Percentiles rank a stretch among this genome's conserved stretches.
These are phyloP conservation scores for Xestia ashworthii DNA, from an alignment of 2,888 invertebrate genomes.

Conservation along the genomic window DNA sequence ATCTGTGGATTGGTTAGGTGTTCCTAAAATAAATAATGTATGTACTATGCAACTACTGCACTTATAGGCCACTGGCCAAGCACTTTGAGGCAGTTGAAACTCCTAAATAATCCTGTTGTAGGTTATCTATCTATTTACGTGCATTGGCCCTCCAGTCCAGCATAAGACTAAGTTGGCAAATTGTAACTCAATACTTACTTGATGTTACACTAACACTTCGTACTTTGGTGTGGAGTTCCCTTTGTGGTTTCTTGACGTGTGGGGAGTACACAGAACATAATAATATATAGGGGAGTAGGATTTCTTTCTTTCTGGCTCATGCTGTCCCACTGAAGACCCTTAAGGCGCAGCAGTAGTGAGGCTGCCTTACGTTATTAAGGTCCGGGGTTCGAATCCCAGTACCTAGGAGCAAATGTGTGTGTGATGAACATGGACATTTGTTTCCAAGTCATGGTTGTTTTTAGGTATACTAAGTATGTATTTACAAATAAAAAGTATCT, in stretches of 20 bases:
- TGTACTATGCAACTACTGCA: background rate
- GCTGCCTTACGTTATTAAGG: too few relatives aligned
- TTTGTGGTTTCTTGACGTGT: background rate
- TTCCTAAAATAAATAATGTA: too few relatives aligned
- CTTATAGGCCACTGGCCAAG: background rate
- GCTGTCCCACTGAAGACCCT: too few relatives aligned
- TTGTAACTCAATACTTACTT: background rate
- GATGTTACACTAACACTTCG: background rate
- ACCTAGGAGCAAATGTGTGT: too few relatives aligned
- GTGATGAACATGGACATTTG: too few relatives aligned
- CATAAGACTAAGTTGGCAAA: background rate
- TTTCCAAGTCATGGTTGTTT: too few relatives aligned
- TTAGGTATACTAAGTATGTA: too few relatives aligned
- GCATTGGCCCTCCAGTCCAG: background rate
- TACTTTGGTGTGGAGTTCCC: background rate
- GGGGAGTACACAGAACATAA: too few relatives aligned
- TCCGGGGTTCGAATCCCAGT: too few relatives aligned
- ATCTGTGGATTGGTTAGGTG: too few relatives aligned
- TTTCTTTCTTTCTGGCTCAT: background rate
- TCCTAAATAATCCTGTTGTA: background rate
- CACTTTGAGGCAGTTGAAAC: background rate
- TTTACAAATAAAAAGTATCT: too few relatives aligned
- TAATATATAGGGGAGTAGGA: background rate
- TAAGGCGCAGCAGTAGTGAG: too few relatives aligned
- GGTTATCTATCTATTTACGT: background rate